Evolutionary conservation across 2,888 invertebrate genomes (phyloP).

Genomic region (Liposcelis brunnea): DNA sequence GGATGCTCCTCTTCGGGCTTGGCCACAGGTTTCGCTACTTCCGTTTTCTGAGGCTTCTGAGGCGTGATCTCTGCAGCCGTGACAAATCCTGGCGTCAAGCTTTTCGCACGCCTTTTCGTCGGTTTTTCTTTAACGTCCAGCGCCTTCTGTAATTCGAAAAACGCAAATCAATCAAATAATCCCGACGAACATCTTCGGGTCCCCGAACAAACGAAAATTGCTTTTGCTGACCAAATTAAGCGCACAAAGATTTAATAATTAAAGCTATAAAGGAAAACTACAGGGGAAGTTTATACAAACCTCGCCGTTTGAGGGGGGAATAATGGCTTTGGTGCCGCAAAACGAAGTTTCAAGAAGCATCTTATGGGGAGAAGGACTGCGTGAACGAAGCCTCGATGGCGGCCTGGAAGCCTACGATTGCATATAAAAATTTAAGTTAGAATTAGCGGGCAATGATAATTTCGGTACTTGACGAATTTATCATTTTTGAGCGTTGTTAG

Average conservation of each 20-base stretch:
- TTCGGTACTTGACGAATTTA: no score
- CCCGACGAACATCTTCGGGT: no score
- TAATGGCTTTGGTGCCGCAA: constrained; percentile 61
- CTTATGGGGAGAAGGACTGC: constrained; percentile 67
- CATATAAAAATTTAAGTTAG: constrained; percentile 12
- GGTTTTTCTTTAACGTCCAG: no score
- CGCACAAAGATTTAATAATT: no score
- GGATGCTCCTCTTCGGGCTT: neutral
- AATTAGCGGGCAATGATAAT: no score
- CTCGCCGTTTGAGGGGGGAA: neutral
- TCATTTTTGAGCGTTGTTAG: no score
- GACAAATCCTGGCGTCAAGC: neutral
- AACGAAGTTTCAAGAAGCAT: constrained; percentile 81
- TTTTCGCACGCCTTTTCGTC: constrained; percentile 21
- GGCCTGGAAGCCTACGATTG: constrained; percentile 10
- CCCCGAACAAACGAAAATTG: no score
- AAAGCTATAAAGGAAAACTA: no score
- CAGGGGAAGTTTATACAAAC: neutral
- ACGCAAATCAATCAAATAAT: no score
- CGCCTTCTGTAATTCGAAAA: no score
- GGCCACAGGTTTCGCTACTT: neutral
- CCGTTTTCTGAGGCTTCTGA: no score
- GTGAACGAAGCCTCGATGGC: constrained; percentile 14
- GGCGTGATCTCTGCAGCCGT: constrained; percentile 1
- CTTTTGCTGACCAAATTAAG: no score